These are phyloP conservation scores for Dinomys branickii DNA, from an alignment of 2,113 vertebrate species.

Conservation along the genomic window DNA sequence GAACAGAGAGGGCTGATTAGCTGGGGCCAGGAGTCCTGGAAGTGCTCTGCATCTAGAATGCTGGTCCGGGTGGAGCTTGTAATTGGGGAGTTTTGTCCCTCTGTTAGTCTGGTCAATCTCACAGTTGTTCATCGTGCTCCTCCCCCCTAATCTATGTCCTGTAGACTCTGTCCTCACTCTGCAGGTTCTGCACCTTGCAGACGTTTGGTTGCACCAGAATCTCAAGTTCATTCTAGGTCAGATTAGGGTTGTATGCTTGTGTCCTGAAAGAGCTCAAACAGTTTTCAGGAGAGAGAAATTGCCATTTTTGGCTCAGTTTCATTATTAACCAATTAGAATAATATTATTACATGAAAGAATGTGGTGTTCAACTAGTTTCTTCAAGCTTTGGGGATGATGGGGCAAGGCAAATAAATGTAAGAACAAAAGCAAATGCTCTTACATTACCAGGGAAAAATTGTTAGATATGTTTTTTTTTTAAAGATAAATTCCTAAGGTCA, in stretches of 20 bases:
- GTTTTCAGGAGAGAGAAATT: background rate
- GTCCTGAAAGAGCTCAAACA: background rate
- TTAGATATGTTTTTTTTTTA: background rate
- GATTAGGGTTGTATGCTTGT: background rate
- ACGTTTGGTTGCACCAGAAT: background rate
- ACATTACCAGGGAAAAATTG: background rate
- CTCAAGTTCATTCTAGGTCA: background rate
- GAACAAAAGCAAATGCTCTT: background rate
- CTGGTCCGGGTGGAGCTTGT: background rate
- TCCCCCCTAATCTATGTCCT: no score
- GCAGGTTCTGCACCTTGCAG: background rate
- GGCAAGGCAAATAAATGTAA: background rate
- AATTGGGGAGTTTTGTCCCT: background rate
- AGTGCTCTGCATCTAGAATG: background rate
- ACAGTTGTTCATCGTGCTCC: background rate
- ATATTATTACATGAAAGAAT: background rate
- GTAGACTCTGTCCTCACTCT: background rate
- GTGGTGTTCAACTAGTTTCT: background rate
- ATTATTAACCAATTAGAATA: background rate
- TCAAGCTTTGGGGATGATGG: background rate
- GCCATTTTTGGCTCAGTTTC: background rate
- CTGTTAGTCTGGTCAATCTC: no score
- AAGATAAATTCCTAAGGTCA: conserved; percentile 18
- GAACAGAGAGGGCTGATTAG: background rate
- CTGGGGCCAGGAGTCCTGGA: background rate